Evolutionary conservation across 2,888 invertebrate species (phyloP).

Genomic region (Hypomecis punctinalis): DNA sequence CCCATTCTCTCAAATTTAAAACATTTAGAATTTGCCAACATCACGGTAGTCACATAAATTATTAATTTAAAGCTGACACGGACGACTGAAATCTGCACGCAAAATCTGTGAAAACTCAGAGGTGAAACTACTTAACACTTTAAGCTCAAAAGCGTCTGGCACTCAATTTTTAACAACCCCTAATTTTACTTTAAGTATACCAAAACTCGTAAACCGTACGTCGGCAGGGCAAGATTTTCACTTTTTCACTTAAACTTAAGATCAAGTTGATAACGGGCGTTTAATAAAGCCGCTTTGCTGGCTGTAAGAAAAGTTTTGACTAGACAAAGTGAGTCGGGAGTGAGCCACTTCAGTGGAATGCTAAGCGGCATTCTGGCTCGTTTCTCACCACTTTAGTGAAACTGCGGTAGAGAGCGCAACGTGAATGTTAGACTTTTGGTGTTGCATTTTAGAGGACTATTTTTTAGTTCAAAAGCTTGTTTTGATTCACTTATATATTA

Average conservation of each 20-base stretch:
- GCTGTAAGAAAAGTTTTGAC: slow-evolving; percentile 58
- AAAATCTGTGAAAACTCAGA: slow-evolving; percentile 5
- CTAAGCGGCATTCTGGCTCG: slow-evolving; percentile 47
- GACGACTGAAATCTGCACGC: slow-evolving; percentile 1
- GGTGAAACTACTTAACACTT: slow-evolving; percentile 24
- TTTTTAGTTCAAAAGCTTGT: not conserved
- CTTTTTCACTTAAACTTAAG: slow-evolving; percentile 48
- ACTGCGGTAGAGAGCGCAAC: slow-evolving; percentile 17
- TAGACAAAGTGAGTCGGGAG: slow-evolving; percentile 58
- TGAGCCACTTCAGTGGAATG: slow-evolving; percentile 52
- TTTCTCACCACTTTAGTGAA: slow-evolving; percentile 28
- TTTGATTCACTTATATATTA: not conserved
- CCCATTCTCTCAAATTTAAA: not conserved
- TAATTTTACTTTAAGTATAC: slow-evolving; percentile 37
- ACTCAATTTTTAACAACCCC: slow-evolving; percentile 32
- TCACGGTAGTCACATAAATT: not conserved
- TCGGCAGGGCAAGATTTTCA: slow-evolving; percentile 36
- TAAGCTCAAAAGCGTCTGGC: slow-evolving; percentile 12
- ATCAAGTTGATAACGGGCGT: slow-evolving; percentile 46
- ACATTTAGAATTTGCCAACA: not conserved
- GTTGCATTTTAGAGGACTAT: not conserved
- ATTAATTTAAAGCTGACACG: not conserved
- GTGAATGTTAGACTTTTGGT: slow-evolving; percentile 5
- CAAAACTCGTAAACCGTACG: slow-evolving; percentile 38
- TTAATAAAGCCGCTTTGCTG: slow-evolving; percentile 58